Evolutionary conservation across 1,140 invertebrate genomes (phyloP).

Genomic region (Dufourea novaeangliae): DNA sequence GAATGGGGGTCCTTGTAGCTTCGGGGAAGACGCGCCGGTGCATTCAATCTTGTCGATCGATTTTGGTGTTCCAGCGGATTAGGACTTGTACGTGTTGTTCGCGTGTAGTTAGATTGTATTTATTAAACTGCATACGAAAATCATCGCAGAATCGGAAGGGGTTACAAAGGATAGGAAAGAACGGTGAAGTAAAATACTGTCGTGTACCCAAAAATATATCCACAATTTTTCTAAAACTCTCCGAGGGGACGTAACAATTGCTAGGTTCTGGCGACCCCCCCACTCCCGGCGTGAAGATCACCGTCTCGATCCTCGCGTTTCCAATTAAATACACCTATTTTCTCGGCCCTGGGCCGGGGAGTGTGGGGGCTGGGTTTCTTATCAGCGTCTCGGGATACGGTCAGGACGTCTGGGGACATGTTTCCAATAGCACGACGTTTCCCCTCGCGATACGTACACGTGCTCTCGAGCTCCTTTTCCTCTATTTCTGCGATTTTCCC

Average conservation of each 20-base stretch:
- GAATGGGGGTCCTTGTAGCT: conserved; percentile 6
- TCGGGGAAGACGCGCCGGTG: neutral
- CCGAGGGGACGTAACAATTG: neutral
- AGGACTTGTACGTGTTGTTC: too few species aligned
- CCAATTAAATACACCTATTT: conserved; percentile 51
- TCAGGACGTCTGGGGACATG: conserved; percentile 36
- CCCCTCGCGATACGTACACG: conserved; percentile 35
- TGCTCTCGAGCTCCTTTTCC: neutral
- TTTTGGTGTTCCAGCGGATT: neutral
- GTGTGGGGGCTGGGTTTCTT: too few species aligned
- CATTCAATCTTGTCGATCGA: neutral
- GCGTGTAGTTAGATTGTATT: neutral
- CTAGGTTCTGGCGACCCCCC: neutral
- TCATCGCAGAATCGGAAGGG: too few species aligned
- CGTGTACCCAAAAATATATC: too few species aligned
- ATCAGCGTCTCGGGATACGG: conserved; percentile 40
- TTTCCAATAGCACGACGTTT: conserved; percentile 49
- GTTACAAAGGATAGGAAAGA: too few species aligned
- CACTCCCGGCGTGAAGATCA: neutral
- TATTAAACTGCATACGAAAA: too few species aligned
- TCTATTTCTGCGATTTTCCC: neutral
- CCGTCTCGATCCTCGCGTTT: conserved; percentile 1
- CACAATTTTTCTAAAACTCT: too few species aligned
- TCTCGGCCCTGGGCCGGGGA: neutral
- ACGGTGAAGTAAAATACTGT: too few species aligned